A percentile compares a stretch with the other conserved stretches of the same genome.
These are phyloP conservation scores for Asarcornis scutulata DNA, from an alignment of 2,113 vertebrate species.

Conservation along the genomic window DNA sequence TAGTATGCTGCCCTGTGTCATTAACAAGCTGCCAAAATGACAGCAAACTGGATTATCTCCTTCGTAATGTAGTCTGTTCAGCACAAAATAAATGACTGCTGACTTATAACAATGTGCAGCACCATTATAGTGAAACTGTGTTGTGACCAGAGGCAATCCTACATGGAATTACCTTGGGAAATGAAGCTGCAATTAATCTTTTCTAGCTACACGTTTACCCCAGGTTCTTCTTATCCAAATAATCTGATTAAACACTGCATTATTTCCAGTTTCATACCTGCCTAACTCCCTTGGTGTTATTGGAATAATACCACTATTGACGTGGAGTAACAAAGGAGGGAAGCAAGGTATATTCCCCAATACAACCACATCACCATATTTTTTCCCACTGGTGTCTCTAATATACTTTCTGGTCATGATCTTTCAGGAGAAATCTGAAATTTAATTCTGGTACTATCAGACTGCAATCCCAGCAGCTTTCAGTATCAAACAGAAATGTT, in stretches of 20 bases:
- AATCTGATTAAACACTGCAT: conserved; percentile 36
- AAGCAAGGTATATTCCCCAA: not conserved
- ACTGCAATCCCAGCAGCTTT: not conserved
- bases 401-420: not conserved
- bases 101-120: conserved; percentile 13
- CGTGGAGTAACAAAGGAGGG: not conserved
- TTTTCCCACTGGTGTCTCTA: not conserved
- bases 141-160: conserved; percentile 35
- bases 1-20: conserved; percentile 22
- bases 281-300: not conserved
- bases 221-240: conserved; percentile 30
- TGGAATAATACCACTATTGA: not conserved
- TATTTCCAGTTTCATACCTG: conserved; percentile 16
- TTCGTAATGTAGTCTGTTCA: conserved; percentile 36
- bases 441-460: not conserved
- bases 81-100: conserved; percentile 47
- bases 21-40: conserved; percentile 45
- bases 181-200: conserved; percentile 53
- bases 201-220: conserved; percentile 8
- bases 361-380: not conserved
- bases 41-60: conserved; percentile 53
- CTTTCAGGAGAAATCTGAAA: not conserved
- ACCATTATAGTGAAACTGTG: conserved; percentile 1
- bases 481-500: not conserved
- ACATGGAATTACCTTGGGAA: conserved; percentile 19